A percentile compares a stretch with the other conserved stretches of the same genome.
Evolutionary conservation across 1,140 invertebrate genomes (phyloP).

Genomic region (Macrobrachium rosenbergii): DNA sequence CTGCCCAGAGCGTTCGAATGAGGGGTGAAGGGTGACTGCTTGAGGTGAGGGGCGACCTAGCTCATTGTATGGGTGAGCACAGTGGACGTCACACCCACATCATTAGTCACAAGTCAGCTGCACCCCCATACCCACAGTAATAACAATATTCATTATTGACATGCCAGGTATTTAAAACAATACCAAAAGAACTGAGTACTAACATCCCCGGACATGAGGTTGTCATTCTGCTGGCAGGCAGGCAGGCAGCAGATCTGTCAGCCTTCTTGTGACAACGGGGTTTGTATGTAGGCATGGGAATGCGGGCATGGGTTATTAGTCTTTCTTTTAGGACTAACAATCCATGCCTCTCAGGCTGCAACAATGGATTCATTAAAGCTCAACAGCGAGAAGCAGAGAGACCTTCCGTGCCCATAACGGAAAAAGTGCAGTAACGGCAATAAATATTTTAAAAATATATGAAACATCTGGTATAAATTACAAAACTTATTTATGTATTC

Average conservation of each 20-base stretch:
- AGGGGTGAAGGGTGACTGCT: conserved; percentile 15
- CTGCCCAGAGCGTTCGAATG: conserved; percentile 30
- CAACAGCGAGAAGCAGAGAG: conserved; percentile 51
- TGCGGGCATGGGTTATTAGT: conserved; percentile 23
- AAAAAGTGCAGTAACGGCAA: conserved; percentile 54
- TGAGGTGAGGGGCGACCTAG: conserved; percentile 17
- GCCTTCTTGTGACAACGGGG: conserved; percentile 33
- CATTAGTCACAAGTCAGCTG: conserved; percentile 24
- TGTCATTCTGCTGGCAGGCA: conserved; percentile 47
- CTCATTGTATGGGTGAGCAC: background rate
- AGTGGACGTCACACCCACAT: conserved; percentile 27
- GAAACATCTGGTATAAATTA: conserved; percentile 57
- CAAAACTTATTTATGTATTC: conserved; percentile 51
- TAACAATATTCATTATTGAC: conserved; percentile 46
- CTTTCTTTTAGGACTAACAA: background rate
- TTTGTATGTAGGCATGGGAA: conserved; percentile 27
- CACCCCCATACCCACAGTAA: conserved; percentile 32
- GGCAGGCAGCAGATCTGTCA: conserved; percentile 44
- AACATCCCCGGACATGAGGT: conserved; percentile 37
- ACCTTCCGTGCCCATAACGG: conserved; percentile 50
- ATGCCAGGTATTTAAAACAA: conserved; percentile 51
- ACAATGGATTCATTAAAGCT: conserved; percentile 49
- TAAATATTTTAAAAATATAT: conserved; percentile 58
- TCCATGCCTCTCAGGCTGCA: conserved; percentile 31
- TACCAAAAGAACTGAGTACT: conserved; percentile 48